phyloP scores from a whole-genome alignment of 2,113 vertebrate genomes.

The Notarius quadriscutis region DNA sequence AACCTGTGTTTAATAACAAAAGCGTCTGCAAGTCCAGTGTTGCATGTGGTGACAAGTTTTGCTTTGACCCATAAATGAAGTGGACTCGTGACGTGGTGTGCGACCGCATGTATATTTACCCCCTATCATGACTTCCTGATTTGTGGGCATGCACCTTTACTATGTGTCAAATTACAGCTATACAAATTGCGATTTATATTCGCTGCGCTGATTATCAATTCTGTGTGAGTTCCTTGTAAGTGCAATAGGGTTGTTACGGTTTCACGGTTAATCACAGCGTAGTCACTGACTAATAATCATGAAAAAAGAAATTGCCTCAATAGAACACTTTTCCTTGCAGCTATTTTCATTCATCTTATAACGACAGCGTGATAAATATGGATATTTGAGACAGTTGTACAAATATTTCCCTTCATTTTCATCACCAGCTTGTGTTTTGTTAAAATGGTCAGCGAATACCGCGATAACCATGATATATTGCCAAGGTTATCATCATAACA shows the following conservation, averaged over 20 bases:
- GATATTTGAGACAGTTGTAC: neutral
- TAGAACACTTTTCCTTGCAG: neutral
- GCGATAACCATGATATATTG: neutral
- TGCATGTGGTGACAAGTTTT: conserved; percentile 46
- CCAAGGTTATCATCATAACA: neutral
- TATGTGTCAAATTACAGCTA: conserved; percentile 31
- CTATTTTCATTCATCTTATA: neutral
- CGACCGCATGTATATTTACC: conserved; percentile 26
- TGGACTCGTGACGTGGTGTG: conserved; percentile 26
- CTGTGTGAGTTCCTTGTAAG: conserved; percentile 19
- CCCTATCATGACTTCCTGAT: neutral
- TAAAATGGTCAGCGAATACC: neutral
- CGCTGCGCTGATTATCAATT: neutral
- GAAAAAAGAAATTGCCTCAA: neutral
- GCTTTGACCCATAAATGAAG: conserved; percentile 42
- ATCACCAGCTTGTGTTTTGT: neutral
- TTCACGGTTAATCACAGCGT: neutral
- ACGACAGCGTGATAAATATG: neutral
- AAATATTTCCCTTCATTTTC: neutral
- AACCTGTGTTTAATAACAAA: conserved; percentile 11
- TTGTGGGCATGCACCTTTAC: conserved; percentile 41
- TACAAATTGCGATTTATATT: conserved; percentile 17
- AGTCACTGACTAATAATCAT: too few relatives aligned
- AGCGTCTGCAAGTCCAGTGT: conserved; percentile 35
- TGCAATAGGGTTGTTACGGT: conserved; percentile 18